phyloP scores from a whole-genome alignment of 2,888 invertebrate genomes.

The Hypolimnas misippus region DNA sequence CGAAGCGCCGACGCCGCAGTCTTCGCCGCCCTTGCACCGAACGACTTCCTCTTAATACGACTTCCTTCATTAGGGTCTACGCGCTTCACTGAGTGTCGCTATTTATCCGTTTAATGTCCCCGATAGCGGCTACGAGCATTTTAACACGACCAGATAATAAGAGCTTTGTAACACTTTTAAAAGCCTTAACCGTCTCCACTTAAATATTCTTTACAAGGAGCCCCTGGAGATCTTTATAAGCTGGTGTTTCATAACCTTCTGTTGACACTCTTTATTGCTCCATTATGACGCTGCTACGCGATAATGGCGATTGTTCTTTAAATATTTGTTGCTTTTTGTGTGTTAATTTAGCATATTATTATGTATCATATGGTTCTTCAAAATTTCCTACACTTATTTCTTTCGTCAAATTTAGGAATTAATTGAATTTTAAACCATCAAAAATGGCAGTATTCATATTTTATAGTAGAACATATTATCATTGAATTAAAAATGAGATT shows the following conservation, averaged over 20 bases:
- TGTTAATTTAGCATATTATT: constrained; percentile 4
- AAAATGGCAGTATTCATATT: no score
- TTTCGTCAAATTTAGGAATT: not conserved
- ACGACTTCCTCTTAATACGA: constrained; percentile 23
- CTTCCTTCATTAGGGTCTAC: constrained; percentile 57
- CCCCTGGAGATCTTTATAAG: constrained; percentile 42
- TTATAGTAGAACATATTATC: no score
- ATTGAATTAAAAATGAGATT: no score
- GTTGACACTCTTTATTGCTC: constrained; percentile 60
- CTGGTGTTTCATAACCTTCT: constrained; percentile 47
- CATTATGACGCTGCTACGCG: constrained; percentile 50
- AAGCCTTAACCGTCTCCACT: constrained; percentile 1
- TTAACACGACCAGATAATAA: constrained; percentile 49
- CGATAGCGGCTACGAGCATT: constrained; percentile 56
- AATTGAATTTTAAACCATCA: no score
- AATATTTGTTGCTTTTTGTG: constrained; percentile 20
- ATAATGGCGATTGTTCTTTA: constrained; percentile 36
- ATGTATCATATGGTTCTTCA: not conserved
- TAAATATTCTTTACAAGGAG: constrained; percentile 18
- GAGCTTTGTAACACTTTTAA: constrained; percentile 18
- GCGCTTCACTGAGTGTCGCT: constrained; percentile 41
- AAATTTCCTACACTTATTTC: not conserved
- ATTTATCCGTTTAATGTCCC: constrained; percentile 59
- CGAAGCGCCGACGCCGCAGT: not conserved
- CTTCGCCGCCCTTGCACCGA: constrained; percentile 10